Base-by-base conservation (phyloP, 2,797 vertebrate species). In the Xiphorhynchus erythropygius region DNA sequence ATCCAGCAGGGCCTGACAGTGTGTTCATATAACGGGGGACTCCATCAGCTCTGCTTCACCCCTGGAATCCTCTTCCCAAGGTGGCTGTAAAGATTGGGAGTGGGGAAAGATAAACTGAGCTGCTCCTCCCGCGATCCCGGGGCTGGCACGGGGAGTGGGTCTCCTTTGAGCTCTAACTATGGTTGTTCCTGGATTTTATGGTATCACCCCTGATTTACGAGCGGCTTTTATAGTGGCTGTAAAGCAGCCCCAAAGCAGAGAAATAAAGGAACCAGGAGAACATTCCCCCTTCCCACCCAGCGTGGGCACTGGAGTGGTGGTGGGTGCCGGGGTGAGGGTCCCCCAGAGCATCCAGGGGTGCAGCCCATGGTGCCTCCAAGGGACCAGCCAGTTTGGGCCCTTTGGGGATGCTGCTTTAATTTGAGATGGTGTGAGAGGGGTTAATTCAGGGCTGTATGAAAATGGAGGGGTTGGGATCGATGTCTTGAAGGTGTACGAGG, bases 181-280 rank as follows among this genome's bases (percentile, higher is more conserved):
- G 1, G 57, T 89, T 90, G 68, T 74, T 78, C 53, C 95, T 63
- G 89, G 22, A 4, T 92, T 97, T 97, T 97, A 97, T 67, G 75
- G 76, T 59, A 28, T 25, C 3, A 0, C 42, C 87, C 60, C 57
- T 96, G 97, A 97, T 98, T 98, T 97, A 98, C 67, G 33, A 63
- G 27, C 71, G 19, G 62, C 77, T 97, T 97, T 97, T 97, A 97
- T 83, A 59, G 94, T 10, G 55, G 93, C 91, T 87, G 79, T 97
- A 97, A 98, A 97, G 53, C 86, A 97, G 78, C 81, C 84, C 94
- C 97, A 96, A 97, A 97, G 89, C 89, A 94, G 94, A 75, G 90
- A 63, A 92, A 93, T 93, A 83, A 94, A 97, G 83, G 44, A 78
- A 88, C 63, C 24, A 13, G 77, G 55, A 81, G 93, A 91, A 91